A percentile compares a stretch with the other conserved stretches of the same genome.
Evolutionary conservation across 37 sponge, comb jelly and placozoan genomes (phyloP).

Genomic region (Dysidea cf. avara): DNA sequence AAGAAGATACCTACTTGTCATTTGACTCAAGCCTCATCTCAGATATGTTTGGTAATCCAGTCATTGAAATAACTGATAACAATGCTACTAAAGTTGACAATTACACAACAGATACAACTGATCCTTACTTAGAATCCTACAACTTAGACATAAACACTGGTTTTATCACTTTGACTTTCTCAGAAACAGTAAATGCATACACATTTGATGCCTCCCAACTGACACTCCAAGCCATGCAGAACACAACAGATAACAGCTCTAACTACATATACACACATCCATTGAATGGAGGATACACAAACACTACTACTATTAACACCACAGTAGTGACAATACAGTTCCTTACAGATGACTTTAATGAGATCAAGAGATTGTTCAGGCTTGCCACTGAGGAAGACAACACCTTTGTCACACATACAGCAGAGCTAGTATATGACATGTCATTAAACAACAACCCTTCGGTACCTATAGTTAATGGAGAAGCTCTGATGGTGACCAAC

Average conservation of each 20-base stretch:
- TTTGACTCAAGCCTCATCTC: slow-evolving; percentile 51
- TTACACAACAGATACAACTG: slow-evolving; percentile 70
- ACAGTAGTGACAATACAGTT: slow-evolving; percentile 53
- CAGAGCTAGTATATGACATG: slow-evolving; percentile 62
- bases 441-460: slow-evolving; percentile 57
- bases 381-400: slow-evolving; percentile 58
- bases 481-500: slow-evolving; percentile 50
- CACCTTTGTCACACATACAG: slow-evolving; percentile 62
- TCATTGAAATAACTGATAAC: slow-evolving; percentile 43
- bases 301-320: slow-evolving; percentile 28
- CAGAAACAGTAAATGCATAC: slow-evolving; percentile 79
- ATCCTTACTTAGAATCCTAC: slow-evolving; percentile 58
- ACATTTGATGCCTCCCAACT: slow-evolving; percentile 54
- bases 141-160: slow-evolving; percentile 77
- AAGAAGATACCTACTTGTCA: slow-evolving; percentile 55
- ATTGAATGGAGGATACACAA: slow-evolving; percentile 59
- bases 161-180: slow-evolving; percentile 64
- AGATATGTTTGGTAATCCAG: slow-evolving; percentile 80
- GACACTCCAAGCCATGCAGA: slow-evolving; percentile 30
- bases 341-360: slow-evolving; percentile 61
- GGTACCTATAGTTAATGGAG: slow-evolving; percentile 41
- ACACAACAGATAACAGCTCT: slow-evolving; percentile 3
- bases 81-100: slow-evolving; percentile 28
- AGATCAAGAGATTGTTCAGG: slow-evolving; percentile 59
- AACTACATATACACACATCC: slow-evolving; percentile 13